A percentile compares a stretch with the other conserved stretches of the same genome.
Evolutionary conservation across 2,888 invertebrate species (phyloP).

Genomic region (Pristionchus mayeri): DNA sequence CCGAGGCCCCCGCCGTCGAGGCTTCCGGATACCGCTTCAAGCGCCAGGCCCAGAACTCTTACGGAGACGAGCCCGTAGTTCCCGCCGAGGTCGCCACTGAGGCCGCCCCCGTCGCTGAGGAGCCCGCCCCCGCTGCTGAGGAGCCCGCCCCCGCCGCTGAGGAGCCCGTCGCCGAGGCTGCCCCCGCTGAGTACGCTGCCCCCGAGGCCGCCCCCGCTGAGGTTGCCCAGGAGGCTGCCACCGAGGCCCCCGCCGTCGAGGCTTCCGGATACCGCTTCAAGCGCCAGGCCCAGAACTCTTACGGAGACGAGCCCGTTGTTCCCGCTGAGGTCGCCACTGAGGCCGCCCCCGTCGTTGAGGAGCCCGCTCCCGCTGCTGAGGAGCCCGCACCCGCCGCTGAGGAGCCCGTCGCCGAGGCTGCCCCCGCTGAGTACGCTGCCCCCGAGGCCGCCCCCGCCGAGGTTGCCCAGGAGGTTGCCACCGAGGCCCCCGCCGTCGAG

Average conservation of each 20-base stretch:
- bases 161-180: conserved; percentile 50
- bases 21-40: conserved; percentile 40
- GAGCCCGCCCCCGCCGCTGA: not conserved
- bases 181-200: conserved; percentile 56
- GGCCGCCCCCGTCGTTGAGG: conserved; percentile 56
- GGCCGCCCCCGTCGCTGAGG: conserved; percentile 42
- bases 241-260: conserved; percentile 51
- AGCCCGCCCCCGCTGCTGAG: not conserved
- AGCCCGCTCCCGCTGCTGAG: conserved; percentile 51
- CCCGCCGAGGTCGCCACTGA: conserved; percentile 45
- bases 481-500: conserved; percentile 53
- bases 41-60: conserved; percentile 60
- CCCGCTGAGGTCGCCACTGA: conserved; percentile 51
- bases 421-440: conserved; percentile 34
- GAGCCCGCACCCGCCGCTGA: conserved; percentile 55
- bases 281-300: conserved; percentile 59
- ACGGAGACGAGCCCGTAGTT: conserved; percentile 60
- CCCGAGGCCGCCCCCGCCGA: conserved; percentile 47
- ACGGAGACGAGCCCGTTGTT: conserved; percentile 57
- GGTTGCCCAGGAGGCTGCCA: conserved; percentile 48
- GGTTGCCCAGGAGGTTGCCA: conserved; percentile 50
- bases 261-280: conserved; percentile 13
- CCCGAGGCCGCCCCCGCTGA: conserved; percentile 50
- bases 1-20: conserved; percentile 43
- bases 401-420: conserved; percentile 51